A percentile compares a stretch with the other conserved stretches of the same genome.
Evolutionary conservation across 1,140 invertebrate species (phyloP).

Genomic region (Condylostylus longicornis): DNA sequence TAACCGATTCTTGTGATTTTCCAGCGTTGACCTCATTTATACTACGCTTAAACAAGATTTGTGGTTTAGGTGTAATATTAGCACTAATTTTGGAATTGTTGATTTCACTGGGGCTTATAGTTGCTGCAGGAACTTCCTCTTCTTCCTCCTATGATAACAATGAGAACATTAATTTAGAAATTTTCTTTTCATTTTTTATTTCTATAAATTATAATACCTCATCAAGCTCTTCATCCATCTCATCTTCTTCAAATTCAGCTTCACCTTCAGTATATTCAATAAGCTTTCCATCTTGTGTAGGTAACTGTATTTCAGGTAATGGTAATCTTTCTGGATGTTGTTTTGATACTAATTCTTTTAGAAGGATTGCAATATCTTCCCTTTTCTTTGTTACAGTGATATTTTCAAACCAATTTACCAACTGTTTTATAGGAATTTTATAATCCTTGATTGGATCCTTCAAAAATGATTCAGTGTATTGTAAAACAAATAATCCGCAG

Average conservation of each 20-base stretch:
- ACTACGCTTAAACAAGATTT: too few relatives aligned
- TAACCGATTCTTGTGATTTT: too few relatives aligned
- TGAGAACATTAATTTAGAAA: too few relatives aligned
- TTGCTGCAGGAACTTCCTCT: too few relatives aligned
- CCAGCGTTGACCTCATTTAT: too few relatives aligned
- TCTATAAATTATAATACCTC: slow-evolving; percentile 13
- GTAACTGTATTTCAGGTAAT: slow-evolving; percentile 47
- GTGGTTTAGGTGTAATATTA: too few relatives aligned
- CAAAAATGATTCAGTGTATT: slow-evolving; percentile 94
- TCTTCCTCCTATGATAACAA: too few relatives aligned
- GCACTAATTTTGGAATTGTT: too few relatives aligned
- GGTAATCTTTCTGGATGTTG: slow-evolving; percentile 39
- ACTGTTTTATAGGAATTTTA: slow-evolving; percentile 53
- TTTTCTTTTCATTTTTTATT: too few relatives aligned
- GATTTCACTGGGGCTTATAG: too few relatives aligned
- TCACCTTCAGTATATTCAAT: slow-evolving; percentile 20
- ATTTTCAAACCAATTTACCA: slow-evolving; percentile 65
- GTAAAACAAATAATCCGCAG: slow-evolving; percentile 88
- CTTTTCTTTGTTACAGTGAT: slow-evolving; percentile 60
- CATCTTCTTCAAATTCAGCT: slow-evolving; percentile 30
- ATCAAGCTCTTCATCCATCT: slow-evolving; percentile 19
- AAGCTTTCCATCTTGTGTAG: slow-evolving; percentile 43
- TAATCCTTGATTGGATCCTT: slow-evolving; percentile 62
- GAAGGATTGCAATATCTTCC: slow-evolving; percentile 58
- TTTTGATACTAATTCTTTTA: slow-evolving; percentile 53